Base-by-base conservation (phyloP, 53 echinoderm and acorn worm species). In the Glandiceps talaboti region DNA sequence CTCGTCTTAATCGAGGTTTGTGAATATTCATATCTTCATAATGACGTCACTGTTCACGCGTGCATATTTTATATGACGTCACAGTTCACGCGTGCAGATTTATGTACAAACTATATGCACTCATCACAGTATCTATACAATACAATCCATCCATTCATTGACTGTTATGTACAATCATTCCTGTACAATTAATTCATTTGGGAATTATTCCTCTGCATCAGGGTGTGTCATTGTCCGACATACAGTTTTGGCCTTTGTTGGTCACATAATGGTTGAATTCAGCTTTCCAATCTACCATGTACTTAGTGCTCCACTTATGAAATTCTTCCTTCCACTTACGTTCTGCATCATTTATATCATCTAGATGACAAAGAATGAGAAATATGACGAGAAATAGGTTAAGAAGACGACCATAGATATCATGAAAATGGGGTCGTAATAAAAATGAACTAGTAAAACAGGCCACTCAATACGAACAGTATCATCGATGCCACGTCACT, bases 261-360 rank as follows among this genome's bases (percentile, higher is more conserved):
- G 91, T 89, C 30, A 99, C 83, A 81, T 99, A 99, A 30, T 82
- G 82, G 33, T 91, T 89, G 29, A 99, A 99, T 33, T 94, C 99
- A 0, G 91, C 90, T 74, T 99, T 99, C 99, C 99, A 99, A 78
- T 99, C 93, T 29, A 99, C 99, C 99, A 99, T 99, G 79, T 99
- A 94, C 77, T 86, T 84, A 0, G 89, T 94, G 80, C 91, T 87
- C 99, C 99, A 99, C 72, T 89, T 84, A 74, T 86, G 85, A 74
- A 99, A 99, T 75, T 99, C 91, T 73, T 93, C 86, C 75, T 99
- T 99, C 99, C 99, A 99, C 32, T 85, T 79, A 27, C 84, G 79
- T 74, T 99, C 99, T 29, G 99, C 91, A 82, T 99, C 99, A 32
- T 82, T 86, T 45, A 99, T 99, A 77, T 97, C 87, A 74, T 89